A percentile compares a stretch with the other conserved stretches of the same genome.
phyloP scores from a whole-genome alignment of 2,888 invertebrate genomes.

The Dendrolimus houi region DNA sequence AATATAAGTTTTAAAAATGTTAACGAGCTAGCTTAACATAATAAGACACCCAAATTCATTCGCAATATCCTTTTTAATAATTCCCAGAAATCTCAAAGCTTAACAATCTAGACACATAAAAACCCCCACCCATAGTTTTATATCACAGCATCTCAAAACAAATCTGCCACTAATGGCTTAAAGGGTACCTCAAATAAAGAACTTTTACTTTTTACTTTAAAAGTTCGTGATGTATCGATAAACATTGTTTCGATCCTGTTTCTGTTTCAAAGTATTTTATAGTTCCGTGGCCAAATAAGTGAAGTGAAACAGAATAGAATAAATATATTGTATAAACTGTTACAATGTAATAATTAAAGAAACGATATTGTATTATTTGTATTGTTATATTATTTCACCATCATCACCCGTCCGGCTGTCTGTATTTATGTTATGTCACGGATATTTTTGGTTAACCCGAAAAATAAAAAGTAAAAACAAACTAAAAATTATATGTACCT shows the following conservation, averaged over 20 bases:
- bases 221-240: not conserved
- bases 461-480: too few relatives aligned
- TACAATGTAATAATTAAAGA: too few relatives aligned
- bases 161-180: constrained; percentile 37
- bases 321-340: too few relatives aligned
- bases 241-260: not conserved
- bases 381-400: too few relatives aligned
- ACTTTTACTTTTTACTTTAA: not conserved
- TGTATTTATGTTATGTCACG: too few relatives aligned
- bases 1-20: not conserved
- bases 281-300: too few relatives aligned
- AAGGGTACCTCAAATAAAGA: constrained; percentile 7
- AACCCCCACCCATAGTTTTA: constrained; percentile 26
- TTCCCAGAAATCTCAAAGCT: constrained; percentile 12
- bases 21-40: not conserved
- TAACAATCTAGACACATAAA: constrained; percentile 14
- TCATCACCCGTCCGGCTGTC: too few relatives aligned
- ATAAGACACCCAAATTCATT: not conserved
- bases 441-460: too few relatives aligned
- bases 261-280: too few relatives aligned
- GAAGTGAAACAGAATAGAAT: too few relatives aligned
- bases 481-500: too few relatives aligned
- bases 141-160: constrained; percentile 27
- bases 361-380: too few relatives aligned
- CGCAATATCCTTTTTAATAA: constrained; percentile 11